These are phyloP conservation scores for Trypoxylus dichotomus DNA, from an alignment of 1,140 invertebrate genomes.

Conservation along the genomic window DNA sequence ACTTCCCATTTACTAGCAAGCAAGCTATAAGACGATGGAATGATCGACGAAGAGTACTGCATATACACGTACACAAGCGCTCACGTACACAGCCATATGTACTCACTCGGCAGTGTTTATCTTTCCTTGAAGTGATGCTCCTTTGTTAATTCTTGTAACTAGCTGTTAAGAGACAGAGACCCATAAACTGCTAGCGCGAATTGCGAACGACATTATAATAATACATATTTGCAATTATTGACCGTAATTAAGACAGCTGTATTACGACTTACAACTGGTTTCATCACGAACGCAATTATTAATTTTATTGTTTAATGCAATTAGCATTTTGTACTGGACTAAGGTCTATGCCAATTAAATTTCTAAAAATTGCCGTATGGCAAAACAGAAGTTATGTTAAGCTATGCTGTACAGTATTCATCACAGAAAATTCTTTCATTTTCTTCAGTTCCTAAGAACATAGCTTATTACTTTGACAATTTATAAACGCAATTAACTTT, in stretches of 20 bases:
- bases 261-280: background rate
- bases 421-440: too few species aligned
- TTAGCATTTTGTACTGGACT: too few species aligned
- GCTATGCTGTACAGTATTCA: too few species aligned
- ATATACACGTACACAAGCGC: background rate
- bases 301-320: background rate
- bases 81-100: background rate
- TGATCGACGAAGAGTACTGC: background rate
- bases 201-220: background rate
- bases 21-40: background rate
- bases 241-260: background rate
- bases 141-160: background rate
- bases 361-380: too few species aligned
- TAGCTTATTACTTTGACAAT: too few species aligned
- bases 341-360: too few species aligned
- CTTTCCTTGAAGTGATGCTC: slow-evolving; percentile 5
- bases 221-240: background rate
- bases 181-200: background rate
- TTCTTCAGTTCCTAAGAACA: too few species aligned
- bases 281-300: too few species aligned
- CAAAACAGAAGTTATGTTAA: too few species aligned
- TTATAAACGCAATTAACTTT: too few species aligned
- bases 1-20: background rate
- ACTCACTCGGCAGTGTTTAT: background rate
- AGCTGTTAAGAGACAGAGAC: background rate